These are phyloP conservation scores for Terebella lapidaria DNA, from an alignment of 2,888 invertebrate genomes.

Conservation along the genomic window DNA sequence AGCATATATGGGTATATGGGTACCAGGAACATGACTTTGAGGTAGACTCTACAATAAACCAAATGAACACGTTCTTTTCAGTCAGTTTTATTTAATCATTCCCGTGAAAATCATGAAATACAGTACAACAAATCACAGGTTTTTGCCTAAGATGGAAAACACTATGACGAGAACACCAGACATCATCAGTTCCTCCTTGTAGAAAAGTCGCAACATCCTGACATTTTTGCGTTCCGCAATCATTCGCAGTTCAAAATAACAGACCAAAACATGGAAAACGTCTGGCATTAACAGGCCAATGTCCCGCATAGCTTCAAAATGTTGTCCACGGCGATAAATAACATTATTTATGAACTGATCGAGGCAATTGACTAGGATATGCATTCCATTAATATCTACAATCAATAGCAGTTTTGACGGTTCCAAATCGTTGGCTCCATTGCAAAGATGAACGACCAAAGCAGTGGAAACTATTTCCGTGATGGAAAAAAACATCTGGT, in stretches of 20 bases:
- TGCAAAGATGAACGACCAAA: slow-evolving; percentile 42
- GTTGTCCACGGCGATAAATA: slow-evolving; percentile 33
- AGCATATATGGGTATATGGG: no score
- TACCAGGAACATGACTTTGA: no score
- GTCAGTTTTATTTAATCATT: no score
- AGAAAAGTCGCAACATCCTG: slow-evolving; percentile 41
- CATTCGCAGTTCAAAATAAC: slow-evolving; percentile 50
- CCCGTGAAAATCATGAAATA: no score
- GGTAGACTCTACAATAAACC: no score
- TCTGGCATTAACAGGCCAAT: slow-evolving; percentile 48
- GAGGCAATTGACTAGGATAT: slow-evolving; percentile 42
- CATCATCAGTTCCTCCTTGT: slow-evolving; percentile 48
- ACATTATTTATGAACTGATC: slow-evolving; percentile 49
- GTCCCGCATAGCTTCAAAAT: slow-evolving; percentile 43
- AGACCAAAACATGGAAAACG: slow-evolving; percentile 57
- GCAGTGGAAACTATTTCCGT: slow-evolving; percentile 43
- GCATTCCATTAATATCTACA: slow-evolving; percentile 41
- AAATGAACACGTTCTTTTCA: no score
- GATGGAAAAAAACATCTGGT: slow-evolving; percentile 46
- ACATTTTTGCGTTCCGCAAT: slow-evolving; percentile 38
- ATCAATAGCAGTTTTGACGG: slow-evolving; percentile 47
- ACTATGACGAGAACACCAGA: slow-evolving; percentile 40
- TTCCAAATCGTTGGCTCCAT: slow-evolving; percentile 31
- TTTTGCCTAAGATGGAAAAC: slow-evolving; percentile 22
- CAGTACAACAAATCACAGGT: slow-evolving; percentile 18